Conservation (phyloP, 2,797 vertebrate species). For the Periophthalmus magnuspinnatus region DNA sequence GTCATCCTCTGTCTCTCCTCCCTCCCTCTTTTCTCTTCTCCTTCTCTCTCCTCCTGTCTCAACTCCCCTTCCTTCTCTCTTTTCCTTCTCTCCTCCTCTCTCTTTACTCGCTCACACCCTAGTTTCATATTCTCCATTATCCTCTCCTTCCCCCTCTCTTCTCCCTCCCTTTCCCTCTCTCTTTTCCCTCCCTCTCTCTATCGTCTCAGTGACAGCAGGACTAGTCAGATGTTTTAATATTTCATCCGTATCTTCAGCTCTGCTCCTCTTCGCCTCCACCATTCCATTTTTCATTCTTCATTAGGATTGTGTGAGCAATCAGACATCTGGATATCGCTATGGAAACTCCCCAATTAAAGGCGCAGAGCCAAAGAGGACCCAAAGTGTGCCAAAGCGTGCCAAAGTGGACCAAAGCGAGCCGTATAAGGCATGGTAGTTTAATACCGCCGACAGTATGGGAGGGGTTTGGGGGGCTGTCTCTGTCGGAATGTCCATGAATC, state of each 20-base stretch:
- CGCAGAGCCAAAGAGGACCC: conserved; percentile 27
- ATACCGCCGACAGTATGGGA: background rate
- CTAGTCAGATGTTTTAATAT: conserved; percentile 66
- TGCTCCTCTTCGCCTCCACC: conserved; percentile 37
- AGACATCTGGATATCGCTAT: conserved; percentile 54
- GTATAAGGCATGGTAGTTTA: background rate
- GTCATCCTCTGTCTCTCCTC: too few relatives aligned
- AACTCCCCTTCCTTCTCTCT: too few relatives aligned
- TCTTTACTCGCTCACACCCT: too few relatives aligned
- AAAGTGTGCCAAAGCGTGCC: background rate
- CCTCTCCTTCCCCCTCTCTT: too few relatives aligned
- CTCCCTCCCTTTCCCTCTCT: background rate
- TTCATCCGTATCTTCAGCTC: conserved; percentile 57
- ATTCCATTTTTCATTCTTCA: conserved; percentile 60
- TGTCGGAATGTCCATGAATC: background rate
- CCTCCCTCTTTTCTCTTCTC: background rate
- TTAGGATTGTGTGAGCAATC: conserved; percentile 52
- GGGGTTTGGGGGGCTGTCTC: background rate
- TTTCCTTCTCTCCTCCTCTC: too few relatives aligned
- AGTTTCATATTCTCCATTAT: too few relatives aligned
- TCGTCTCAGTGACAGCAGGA: conserved; percentile 57
- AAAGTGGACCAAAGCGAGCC: background rate
- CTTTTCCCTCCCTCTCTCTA: background rate
- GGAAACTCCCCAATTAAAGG: conserved; percentile 53
- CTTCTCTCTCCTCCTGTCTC: background rate